A percentile compares a stretch with the other conserved stretches of the same genome.
phyloP scores from a whole-genome alignment of 2,113 vertebrate species.

The Oryzias celebensis region DNA sequence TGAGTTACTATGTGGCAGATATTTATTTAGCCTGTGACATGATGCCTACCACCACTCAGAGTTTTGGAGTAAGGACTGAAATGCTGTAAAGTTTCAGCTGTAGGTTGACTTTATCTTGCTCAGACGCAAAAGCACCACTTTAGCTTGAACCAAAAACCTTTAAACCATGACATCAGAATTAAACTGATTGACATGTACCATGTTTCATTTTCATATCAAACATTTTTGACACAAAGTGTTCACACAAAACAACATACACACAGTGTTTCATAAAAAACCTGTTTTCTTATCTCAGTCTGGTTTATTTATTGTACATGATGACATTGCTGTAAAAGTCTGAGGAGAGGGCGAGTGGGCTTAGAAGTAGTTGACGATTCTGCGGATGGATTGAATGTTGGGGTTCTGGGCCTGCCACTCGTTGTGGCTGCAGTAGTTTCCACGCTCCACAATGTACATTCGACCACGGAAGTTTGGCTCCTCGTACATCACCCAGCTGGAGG shows the following conservation, averaged over 20 bases:
- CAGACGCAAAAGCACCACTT: no score
- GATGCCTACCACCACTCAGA: no score
- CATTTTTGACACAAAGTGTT: not conserved
- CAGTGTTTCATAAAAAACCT: slow-evolving; percentile 64
- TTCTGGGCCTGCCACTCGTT: slow-evolving; percentile 86
- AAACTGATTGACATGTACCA: no score
- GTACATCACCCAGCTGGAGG: slow-evolving; percentile 89
- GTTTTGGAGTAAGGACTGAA: no score
- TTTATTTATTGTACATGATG: slow-evolving; percentile 78
- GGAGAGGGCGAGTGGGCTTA: slow-evolving; percentile 53
- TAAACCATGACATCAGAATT: no score
- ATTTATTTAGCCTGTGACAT: no score
- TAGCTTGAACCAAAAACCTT: no score
- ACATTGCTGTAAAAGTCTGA: slow-evolving; percentile 6
- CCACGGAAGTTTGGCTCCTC: slow-evolving; percentile 93
- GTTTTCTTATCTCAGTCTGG: slow-evolving; percentile 32
- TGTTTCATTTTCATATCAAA: no score
- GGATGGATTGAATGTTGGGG: slow-evolving; percentile 87
- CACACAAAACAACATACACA: slow-evolving; percentile 33
- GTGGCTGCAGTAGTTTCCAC: slow-evolving; percentile 85
- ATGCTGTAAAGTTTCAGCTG: no score
- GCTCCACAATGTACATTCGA: slow-evolving; percentile 90
- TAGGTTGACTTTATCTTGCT: no score
- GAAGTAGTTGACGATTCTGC: slow-evolving; percentile 89
- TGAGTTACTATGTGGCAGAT: no score